Conservation (phyloP, 2,888 invertebrate genomes). For the Bugulina stolonifera region DNA sequence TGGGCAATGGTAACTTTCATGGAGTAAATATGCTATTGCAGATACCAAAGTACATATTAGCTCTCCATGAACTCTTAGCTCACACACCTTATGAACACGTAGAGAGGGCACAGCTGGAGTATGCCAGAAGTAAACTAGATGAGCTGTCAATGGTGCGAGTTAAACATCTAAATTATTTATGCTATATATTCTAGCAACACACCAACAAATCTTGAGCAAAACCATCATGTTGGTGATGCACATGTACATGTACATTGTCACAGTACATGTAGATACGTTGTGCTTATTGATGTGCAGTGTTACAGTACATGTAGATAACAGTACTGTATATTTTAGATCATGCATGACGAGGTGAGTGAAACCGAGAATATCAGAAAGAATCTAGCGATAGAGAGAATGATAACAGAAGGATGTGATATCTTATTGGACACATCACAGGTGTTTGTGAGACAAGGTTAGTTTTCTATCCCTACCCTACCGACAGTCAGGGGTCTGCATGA, state of each 20-base stretch:
- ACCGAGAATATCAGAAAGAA: slow-evolving; percentile 87
- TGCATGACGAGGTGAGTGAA: slow-evolving; percentile 84
- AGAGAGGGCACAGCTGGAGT: slow-evolving; percentile 79
- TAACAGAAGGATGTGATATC: slow-evolving; percentile 87
- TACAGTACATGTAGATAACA: too few species aligned
- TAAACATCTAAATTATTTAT: background rate
- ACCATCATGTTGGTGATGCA: too few species aligned
- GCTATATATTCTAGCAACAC: background rate
- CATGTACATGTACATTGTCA: too few species aligned
- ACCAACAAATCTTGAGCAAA: too few species aligned
- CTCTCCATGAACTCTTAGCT: slow-evolving; percentile 79
- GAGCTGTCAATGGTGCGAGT: slow-evolving; percentile 59
- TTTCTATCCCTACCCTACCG: too few species aligned
- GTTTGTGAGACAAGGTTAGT: slow-evolving; percentile 75
- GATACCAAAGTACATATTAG: slow-evolving; percentile 87
- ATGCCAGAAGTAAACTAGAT: slow-evolving; percentile 75
- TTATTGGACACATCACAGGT: slow-evolving; percentile 86
- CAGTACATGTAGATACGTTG: too few species aligned
- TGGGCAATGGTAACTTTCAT: too few species aligned
- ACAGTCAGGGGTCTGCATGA: too few species aligned
- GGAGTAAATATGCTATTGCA: slow-evolving; percentile 52
- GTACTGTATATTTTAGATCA: too few species aligned
- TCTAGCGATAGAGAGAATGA: slow-evolving; percentile 84
- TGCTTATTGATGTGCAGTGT: too few species aligned
- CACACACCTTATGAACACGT: slow-evolving; percentile 92